These are phyloP conservation scores for Acrocephalus arundinaceus DNA, from an alignment of 2,113 vertebrate species.

Conservation along the genomic window DNA sequence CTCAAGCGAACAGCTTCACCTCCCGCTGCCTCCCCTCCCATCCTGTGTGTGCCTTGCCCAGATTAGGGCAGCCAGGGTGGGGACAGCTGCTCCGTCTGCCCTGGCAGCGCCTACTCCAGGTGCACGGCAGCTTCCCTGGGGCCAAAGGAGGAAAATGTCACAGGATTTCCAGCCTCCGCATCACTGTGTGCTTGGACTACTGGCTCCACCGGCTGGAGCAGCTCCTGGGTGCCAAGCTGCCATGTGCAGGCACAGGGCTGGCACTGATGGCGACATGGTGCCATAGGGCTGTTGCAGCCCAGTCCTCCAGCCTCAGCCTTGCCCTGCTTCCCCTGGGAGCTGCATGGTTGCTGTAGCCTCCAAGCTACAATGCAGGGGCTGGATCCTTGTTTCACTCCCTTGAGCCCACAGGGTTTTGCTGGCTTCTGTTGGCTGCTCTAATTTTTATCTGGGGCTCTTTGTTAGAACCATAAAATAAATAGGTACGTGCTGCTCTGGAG, in stretches of 20 bases:
- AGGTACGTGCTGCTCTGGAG: background rate
- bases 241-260: background rate
- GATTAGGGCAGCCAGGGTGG: slow-evolving; percentile 37
- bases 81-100: background rate
- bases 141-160: background rate
- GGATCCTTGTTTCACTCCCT: background rate
- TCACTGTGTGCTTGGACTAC: background rate
- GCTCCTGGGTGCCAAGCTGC: background rate
- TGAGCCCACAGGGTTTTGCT: background rate
- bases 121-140: background rate
- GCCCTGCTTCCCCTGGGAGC: background rate
- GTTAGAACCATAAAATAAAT: slow-evolving; percentile 19
- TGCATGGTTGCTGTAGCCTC: background rate
- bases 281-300: background rate
- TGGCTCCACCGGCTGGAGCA: background rate
- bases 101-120: background rate
- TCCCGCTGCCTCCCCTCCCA: slow-evolving; percentile 29
- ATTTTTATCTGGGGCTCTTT: slow-evolving; percentile 24
- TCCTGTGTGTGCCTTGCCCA: slow-evolving; percentile 46
- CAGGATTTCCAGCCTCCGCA: background rate
- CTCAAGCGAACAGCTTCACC: background rate
- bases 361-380: background rate
- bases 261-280: background rate
- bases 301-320: background rate
- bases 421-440: background rate